phyloP scores from a whole-genome alignment of 2,888 invertebrate species.

The Choristoneura rosaceana region DNA sequence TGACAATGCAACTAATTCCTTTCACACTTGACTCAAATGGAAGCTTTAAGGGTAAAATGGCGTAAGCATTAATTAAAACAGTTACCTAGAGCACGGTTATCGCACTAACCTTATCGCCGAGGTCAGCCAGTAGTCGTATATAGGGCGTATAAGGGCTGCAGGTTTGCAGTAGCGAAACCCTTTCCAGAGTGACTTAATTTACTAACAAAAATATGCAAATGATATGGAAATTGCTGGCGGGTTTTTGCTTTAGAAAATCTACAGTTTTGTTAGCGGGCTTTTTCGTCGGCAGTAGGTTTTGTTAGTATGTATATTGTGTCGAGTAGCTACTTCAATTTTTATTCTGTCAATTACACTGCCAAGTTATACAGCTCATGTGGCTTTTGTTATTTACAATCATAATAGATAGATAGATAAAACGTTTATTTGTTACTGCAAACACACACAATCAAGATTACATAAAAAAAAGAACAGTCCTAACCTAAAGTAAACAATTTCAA shows the following conservation, averaged over 20 bases:
- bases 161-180: slow-evolving; percentile 35
- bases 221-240: slow-evolving; percentile 39
- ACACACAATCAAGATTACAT: too few relatives aligned
- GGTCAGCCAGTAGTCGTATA: slow-evolving; percentile 27
- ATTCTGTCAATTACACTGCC: neutral
- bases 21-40: slow-evolving; percentile 20
- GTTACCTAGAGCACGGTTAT: slow-evolving; percentile 22
- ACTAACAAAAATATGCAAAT: slow-evolving; percentile 43
- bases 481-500: too few relatives aligned
- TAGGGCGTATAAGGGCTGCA: slow-evolving; percentile 37
- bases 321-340: neutral
- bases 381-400: too few relatives aligned
- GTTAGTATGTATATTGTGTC: neutral
- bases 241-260: slow-evolving; percentile 42
- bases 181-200: slow-evolving; percentile 40
- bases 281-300: slow-evolving; percentile 17
- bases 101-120: slow-evolving; percentile 29
- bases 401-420: too few relatives aligned
- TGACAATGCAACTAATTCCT: slow-evolving; percentile 11
- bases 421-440: too few relatives aligned
- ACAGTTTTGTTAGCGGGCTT: slow-evolving; percentile 36
- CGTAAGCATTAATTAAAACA: slow-evolving; percentile 40
- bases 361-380: neutral
- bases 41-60: slow-evolving; percentile 27
- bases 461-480: too few relatives aligned